phyloP scores from a whole-genome alignment of 2,113 vertebrate species.

The Dasyprocta punctata region DNA sequence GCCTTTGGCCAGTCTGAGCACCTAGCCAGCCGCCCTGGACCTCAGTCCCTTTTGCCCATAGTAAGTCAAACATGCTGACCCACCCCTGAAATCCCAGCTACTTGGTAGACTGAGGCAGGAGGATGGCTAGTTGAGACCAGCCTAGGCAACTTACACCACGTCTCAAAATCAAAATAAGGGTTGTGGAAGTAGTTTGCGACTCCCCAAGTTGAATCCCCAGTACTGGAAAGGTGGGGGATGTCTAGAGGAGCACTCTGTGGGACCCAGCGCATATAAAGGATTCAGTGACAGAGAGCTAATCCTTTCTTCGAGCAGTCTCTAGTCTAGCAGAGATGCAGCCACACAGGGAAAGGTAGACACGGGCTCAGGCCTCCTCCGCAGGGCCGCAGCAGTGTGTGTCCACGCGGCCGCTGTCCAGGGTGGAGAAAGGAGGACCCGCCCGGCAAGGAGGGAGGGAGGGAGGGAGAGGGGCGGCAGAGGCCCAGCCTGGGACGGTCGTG shows the following conservation, averaged over 20 bases:
- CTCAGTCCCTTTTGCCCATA: background rate
- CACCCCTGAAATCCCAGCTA: background rate
- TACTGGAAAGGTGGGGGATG: background rate
- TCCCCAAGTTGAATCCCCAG: background rate
- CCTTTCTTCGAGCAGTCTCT: background rate
- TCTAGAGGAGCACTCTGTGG: too few relatives aligned
- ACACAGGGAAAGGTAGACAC: background rate
- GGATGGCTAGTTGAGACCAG: background rate
- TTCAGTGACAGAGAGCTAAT: background rate
- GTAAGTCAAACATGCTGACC: background rate
- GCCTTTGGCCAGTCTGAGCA: background rate
- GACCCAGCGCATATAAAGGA: background rate
- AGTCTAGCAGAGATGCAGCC: background rate
- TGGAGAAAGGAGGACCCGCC: background rate
- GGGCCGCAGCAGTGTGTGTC: background rate
- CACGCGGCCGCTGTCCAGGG: background rate
- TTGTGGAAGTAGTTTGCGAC: background rate
- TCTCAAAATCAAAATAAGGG: background rate
- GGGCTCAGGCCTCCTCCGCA: background rate
- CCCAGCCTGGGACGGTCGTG: background rate
- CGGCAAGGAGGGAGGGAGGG: background rate
- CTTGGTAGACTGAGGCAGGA: background rate
- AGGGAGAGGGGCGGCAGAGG: too few relatives aligned
- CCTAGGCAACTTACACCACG: background rate
- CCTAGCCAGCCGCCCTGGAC: background rate